Base-by-base conservation (phyloP, 2,888 invertebrate species). In the Boloria euphrosyne region DNA sequence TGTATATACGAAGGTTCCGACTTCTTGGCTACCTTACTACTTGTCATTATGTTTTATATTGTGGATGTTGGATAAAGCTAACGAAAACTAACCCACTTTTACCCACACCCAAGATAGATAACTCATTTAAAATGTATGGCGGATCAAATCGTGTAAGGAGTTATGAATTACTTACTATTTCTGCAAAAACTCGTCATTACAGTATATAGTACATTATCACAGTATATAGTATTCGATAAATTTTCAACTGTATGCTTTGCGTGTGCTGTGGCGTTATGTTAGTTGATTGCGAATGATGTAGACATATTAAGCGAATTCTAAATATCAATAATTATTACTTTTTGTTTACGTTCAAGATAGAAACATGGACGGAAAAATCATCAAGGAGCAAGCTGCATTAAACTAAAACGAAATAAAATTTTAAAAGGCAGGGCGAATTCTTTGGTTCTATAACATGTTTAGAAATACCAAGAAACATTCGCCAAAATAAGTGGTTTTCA, bases 181-280 rank as follows among this genome's bases (percentile, higher is more conserved):
- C 31, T 13, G 52, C 14, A 51, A 18, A 16, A 50, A 44, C 16
- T 18, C n/a, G 43, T 58, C 16, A 52, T 61, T 47, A 51, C n/a
- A 17, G 13, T n/a, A n/a, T n/a, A n/a, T n/a, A n/a, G n/a, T n/a
- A n/a, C n/a, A n/a, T n/a, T n/a, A n/a, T n/a, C n/a, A n/a, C n/a
- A n/a, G n/a, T n/a, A n/a, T n/a, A n/a, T n/a, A 17, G 17, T 61
- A 18, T 31, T 4, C 22, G 43, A 44, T 17, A 59, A 38, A 38
- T 49, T 49, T 14, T 17, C n/a, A 43, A 38, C 3, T 31, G 18
- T 22, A 43, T 58, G 73, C 73, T 73, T 69, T 69, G 74, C 74
- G 74, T 68, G 47, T 72, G 66, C 69, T 70, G 61, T 65, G 57
- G 73, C 71, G 67, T 68, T 73, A 55, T 51, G 27, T 61, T 65